Evolutionary conservation across 2,113 vertebrate genomes (phyloP), one percentile per base, ranked within the genome.

Genomic region (Oncorhynchus tshawytscha): DNA sequence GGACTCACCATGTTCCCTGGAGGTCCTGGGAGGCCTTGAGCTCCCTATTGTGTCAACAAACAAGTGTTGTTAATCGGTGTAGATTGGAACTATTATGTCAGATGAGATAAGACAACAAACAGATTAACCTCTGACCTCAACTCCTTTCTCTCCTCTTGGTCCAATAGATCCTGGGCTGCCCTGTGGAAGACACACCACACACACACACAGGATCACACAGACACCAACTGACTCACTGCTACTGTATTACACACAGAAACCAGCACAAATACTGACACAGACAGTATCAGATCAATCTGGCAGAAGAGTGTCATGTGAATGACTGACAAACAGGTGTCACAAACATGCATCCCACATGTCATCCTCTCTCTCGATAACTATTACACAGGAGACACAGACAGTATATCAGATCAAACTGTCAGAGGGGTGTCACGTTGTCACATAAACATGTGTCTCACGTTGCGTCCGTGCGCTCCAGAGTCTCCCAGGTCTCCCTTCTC

Each of bases 401-500:
- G 51, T 18, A 18, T 54, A 18, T 16, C 16, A 18, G 51, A 54
- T 54, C 9, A 11, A 45, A 45, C 39, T 45, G 39, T 45, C 39
- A 45, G 39, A 45, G 39, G 39, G 39, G 39, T 45, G 39, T 11
- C 9, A 45, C 9, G 7, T 34, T 59, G 70, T 83, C 51, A 73
- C 64, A 81, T 77, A 49, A 76, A 77, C 5, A 5, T 34, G 7
- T 8, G 25, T 91, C 96, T 97, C 90, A 99, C 98, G 4, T 96
- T 96, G 81, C 94, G 92, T 49, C 98, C 98, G 27, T 94, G 87
- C 0, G 96, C 94, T 78, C 98, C 97, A 0, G 96, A 94, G 64
- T 99, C 97, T 67, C 98, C 98, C 0, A 76, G 18, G 81, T 96
- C 95, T 0, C 98, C 98, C 79, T 99, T 99, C 82, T 94, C 94